Evolutionary conservation across 2,888 invertebrate genomes (phyloP).

Genomic region (Phengaris alcon): DNA sequence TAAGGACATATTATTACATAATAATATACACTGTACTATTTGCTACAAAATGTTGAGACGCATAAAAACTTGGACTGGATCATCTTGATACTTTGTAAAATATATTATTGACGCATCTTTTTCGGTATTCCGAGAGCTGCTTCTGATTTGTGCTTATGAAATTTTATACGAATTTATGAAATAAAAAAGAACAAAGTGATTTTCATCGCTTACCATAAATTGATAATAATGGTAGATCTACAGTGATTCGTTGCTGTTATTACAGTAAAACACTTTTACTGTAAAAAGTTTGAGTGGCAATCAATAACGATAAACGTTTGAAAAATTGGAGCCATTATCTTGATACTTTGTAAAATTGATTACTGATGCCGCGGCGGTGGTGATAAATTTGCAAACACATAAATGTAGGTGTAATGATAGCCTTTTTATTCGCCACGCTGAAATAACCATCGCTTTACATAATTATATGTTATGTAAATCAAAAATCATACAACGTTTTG

Average conservation of each 20-base stretch:
- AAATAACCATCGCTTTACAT: not conserved
- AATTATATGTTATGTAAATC: not conserved
- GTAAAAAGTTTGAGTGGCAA: conserved; percentile 25
- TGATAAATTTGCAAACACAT: conserved; percentile 10
- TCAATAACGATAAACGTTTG: conserved; percentile 19
- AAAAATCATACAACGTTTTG: too few species aligned
- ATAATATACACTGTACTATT: too few species aligned
- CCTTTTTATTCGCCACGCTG: not conserved
- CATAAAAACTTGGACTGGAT: not conserved
- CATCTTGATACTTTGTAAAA: not conserved
- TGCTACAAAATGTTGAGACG: too few species aligned
- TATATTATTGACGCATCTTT: not conserved
- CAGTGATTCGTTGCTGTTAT: conserved; percentile 7
- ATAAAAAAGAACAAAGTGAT: not conserved
- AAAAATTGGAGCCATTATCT: conserved; percentile 19
- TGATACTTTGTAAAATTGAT: conserved; percentile 18
- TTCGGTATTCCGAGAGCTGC: too few species aligned
- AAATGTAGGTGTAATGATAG: not conserved
- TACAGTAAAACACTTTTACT: conserved; percentile 17
- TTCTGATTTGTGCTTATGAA: too few species aligned
- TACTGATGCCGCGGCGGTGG: not conserved
- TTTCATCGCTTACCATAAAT: not conserved
- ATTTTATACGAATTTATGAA: not conserved
- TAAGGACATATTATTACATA: too few species aligned
- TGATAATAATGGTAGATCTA: not conserved